phyloP scores from a whole-genome alignment of 2,797 vertebrate species.

The Cuculus canorus region DNA sequence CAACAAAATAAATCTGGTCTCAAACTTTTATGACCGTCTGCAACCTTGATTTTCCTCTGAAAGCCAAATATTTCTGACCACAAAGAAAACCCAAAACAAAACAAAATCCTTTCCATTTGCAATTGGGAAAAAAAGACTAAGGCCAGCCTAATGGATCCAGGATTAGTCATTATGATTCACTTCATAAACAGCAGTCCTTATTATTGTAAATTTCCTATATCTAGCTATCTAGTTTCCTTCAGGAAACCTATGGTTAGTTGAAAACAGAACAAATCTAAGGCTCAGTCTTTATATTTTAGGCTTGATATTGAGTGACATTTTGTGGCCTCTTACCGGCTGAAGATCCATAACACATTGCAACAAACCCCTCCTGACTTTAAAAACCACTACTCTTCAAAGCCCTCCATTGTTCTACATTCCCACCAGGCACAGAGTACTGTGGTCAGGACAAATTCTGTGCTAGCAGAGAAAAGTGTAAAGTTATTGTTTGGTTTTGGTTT shows the following conservation, averaged over 20 bases:
- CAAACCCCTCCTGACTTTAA: conserved; percentile 7
- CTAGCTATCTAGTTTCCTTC: conserved; percentile 30
- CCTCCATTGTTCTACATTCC: conserved; percentile 12
- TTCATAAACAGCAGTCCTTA: not conserved
- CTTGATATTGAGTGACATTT: conserved; percentile 19
- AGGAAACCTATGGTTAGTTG: conserved; percentile 3
- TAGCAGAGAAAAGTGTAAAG: not conserved
- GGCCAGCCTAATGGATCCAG: not conserved
- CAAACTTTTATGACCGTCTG: not conserved
- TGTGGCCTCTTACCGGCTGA: conserved; percentile 37
- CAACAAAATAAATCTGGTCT: not conserved
- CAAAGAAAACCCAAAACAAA: not conserved
- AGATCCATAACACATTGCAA: not conserved
- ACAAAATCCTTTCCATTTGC: not conserved
- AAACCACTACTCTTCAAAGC: conserved; percentile 30
- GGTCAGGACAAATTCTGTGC: not conserved
- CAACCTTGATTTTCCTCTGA: not conserved
- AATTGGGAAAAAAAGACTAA: not conserved
- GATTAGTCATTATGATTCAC: conserved; percentile 38
- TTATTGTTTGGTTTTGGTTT: conserved; percentile 43
- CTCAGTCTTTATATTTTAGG: not conserved
- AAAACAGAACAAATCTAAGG: conserved; percentile 2
- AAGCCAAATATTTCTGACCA: not conserved
- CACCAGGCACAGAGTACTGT: not conserved
- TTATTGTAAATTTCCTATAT: conserved; percentile 17